These are phyloP conservation scores for Erebia epiphron DNA, from an alignment of 2,888 invertebrate genomes.

Conservation along the genomic window DNA sequence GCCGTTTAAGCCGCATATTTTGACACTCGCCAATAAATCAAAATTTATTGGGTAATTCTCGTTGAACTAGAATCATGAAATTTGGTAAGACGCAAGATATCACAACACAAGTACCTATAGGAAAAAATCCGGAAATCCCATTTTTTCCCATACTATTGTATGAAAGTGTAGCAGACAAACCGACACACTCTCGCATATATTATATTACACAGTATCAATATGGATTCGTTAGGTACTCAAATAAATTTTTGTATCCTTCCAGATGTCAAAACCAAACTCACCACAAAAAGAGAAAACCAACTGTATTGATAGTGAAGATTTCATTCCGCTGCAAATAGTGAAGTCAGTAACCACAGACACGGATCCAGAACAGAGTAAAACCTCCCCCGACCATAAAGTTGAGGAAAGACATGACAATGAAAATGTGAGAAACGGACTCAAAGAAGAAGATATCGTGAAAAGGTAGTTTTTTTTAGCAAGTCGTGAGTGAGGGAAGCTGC, in stretches of 20 bases:
- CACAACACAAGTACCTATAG: no score
- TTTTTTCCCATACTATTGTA: no score
- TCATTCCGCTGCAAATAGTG: not conserved
- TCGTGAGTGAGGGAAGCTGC: no score
- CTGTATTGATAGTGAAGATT: not conserved
- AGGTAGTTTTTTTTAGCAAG: slow-evolving; percentile 10
- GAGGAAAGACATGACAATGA: not conserved
- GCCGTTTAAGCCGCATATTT: no score
- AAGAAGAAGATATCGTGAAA: slow-evolving; percentile 20
- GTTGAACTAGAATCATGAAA: no score
- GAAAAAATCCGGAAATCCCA: no score
- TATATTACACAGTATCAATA: no score
- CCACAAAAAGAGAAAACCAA: not conserved
- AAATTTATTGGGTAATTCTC: no score
- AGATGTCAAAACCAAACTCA: not conserved
- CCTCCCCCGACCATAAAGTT: not conserved
- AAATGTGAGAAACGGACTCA: not conserved
- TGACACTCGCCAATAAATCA: no score
- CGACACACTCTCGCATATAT: no score
- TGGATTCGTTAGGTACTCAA: not conserved
- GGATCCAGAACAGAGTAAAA: not conserved
- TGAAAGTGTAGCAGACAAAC: no score
- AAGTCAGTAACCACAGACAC: slow-evolving; percentile 6
- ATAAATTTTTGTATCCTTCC: not conserved
- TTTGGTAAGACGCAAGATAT: no score